Conservation (phyloP, 2,888 invertebrate species). For the Drosophila nigricruria region DNA sequence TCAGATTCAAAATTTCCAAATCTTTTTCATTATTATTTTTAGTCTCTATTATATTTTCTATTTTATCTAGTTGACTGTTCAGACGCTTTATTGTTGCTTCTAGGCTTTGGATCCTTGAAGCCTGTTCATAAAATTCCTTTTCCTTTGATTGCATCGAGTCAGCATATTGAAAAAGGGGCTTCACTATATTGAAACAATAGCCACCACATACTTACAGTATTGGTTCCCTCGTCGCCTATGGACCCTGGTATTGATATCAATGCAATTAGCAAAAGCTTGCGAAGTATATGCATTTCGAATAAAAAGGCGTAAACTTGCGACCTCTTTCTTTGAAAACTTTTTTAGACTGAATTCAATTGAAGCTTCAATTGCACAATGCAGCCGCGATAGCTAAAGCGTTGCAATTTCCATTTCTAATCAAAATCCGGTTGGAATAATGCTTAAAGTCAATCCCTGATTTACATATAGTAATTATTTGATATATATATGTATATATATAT, state of each 20-base stretch:
- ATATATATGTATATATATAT: too few relatives aligned
- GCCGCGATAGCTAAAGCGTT: too few relatives aligned
- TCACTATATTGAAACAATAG: background rate
- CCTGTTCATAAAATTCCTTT: background rate
- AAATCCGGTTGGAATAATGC: too few relatives aligned
- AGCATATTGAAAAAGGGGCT: background rate
- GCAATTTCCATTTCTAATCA: too few relatives aligned
- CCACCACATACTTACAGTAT: background rate
- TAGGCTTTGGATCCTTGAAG: background rate
- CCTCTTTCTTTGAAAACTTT: background rate
- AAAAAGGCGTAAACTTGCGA: background rate
- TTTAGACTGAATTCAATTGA: background rate
- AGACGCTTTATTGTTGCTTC: background rate
- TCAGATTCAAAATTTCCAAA: background rate
- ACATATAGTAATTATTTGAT: too few relatives aligned
- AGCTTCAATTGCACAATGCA: too few relatives aligned
- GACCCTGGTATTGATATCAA: background rate
- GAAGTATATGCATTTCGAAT: background rate
- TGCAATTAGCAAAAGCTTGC: background rate
- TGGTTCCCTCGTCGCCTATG: background rate
- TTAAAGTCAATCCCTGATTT: too few relatives aligned
- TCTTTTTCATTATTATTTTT: background rate
- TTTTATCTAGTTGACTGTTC: too few relatives aligned
- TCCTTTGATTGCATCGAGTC: background rate
- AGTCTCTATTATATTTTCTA: too few relatives aligned